These are phyloP conservation scores for Alcis repandata DNA, from an alignment of 2,888 invertebrate species.

Conservation along the genomic window DNA sequence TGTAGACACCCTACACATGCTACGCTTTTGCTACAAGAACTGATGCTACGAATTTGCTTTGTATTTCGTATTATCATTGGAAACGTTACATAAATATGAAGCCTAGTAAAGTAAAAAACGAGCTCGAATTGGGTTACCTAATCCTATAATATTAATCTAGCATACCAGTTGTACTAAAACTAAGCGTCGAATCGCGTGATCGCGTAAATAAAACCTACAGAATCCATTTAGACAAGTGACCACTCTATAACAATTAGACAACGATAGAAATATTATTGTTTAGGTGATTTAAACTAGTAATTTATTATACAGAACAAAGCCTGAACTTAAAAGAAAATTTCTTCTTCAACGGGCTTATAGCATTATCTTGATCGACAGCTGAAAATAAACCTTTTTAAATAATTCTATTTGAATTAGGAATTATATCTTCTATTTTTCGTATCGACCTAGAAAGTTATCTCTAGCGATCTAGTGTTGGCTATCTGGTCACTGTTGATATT, in stretches of 20 bases:
- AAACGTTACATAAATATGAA: too few species aligned
- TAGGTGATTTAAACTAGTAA: neutral
- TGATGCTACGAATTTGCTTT: neutral
- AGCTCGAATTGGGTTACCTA: too few species aligned
- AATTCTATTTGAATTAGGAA: too few species aligned
- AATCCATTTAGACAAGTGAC: conserved; percentile 25
- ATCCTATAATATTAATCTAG: neutral
- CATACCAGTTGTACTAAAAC: neutral
- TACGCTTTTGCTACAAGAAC: neutral
- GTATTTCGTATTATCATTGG: neutral
- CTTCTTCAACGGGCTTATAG: too few species aligned
- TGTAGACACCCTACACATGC: neutral
- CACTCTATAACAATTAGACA: neutral
- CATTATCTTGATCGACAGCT: too few species aligned
- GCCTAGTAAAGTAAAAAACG: too few species aligned
- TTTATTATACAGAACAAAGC: too few species aligned
- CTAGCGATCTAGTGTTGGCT: too few species aligned
- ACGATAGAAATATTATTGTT: neutral
- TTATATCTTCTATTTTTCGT: too few species aligned
- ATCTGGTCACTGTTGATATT: too few species aligned
- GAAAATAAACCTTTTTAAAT: too few species aligned
- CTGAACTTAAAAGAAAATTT: neutral
- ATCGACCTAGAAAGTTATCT: too few species aligned
- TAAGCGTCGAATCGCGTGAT: conserved; percentile 16
- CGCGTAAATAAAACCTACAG: conserved; percentile 1